Evolutionary conservation across 2,797 vertebrate genomes (phyloP).

Genomic region (Hypotaenidia philippensis): DNA sequence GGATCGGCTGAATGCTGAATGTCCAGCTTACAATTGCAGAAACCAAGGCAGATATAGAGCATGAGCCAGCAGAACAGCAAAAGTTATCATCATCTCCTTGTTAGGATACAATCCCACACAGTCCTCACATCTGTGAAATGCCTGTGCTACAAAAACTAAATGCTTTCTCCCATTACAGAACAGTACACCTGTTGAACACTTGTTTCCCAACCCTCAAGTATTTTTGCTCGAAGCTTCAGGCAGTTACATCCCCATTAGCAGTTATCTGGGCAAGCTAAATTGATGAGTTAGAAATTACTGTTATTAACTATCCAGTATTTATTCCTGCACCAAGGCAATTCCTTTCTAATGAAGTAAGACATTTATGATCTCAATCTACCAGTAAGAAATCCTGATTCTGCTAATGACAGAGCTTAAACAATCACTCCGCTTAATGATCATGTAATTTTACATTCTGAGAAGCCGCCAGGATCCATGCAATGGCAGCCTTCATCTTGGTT

Average conservation of each 20-base stretch:
- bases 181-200: neutral
- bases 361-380: neutral
- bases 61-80: neutral
- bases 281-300: neutral
- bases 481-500: neutral
- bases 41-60: neutral
- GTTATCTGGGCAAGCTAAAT: neutral
- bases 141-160: neutral
- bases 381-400: neutral
- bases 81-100: neutral
- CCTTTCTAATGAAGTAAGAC: neutral
- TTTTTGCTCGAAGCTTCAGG: neutral
- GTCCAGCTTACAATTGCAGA: neutral
- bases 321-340: neutral
- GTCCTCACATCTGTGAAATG: neutral
- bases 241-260: neutral
- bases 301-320: neutral
- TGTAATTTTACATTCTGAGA: neutral
- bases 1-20: neutral
- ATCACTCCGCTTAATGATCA: neutral
- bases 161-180: neutral
- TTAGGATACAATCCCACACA: neutral
- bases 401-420: neutral
- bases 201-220: neutral
- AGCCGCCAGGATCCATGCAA: neutral